Conservation (phyloP, 2,888 invertebrate genomes). For the Teinopalpus imperialis region DNA sequence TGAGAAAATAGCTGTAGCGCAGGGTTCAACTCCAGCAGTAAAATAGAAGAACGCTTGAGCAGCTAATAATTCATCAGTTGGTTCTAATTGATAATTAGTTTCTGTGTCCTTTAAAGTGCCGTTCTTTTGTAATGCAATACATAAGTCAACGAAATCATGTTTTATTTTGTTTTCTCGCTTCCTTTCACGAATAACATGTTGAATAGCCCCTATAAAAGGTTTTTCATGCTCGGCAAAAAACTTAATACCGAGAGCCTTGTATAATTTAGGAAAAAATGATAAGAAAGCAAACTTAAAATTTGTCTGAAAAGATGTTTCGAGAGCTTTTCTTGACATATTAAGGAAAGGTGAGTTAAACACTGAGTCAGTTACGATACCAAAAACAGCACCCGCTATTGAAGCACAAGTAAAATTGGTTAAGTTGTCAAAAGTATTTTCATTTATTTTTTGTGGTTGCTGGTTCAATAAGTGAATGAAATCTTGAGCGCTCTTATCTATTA, state of each 20-base stretch:
- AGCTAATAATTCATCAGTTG: slow-evolving; percentile 51
- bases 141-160: slow-evolving; percentile 36
- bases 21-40: slow-evolving; percentile 58
- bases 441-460: slow-evolving; percentile 29
- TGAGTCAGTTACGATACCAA: slow-evolving; percentile 55
- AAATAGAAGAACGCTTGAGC: slow-evolving; percentile 61
- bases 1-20: slow-evolving; percentile 48
- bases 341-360: slow-evolving; percentile 56
- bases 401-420: slow-evolving; percentile 45
- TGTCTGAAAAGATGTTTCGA: slow-evolving; percentile 31
- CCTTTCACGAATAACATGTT: slow-evolving; percentile 26
- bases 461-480: slow-evolving; percentile 51
- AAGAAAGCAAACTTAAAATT: slow-evolving; percentile 42
- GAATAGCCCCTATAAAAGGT: slow-evolving; percentile 34
- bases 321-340: slow-evolving; percentile 37
- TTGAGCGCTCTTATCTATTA: slow-evolving; percentile 52
- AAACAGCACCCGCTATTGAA: slow-evolving; percentile 55
- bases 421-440: slow-evolving; percentile 38
- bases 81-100: slow-evolving; percentile 45
- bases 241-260: slow-evolving; percentile 30
- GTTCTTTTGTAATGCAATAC: slow-evolving; percentile 32
- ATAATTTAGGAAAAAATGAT: slow-evolving; percentile 33
- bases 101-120: slow-evolving; percentile 45
- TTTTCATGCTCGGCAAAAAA: slow-evolving; percentile 32
- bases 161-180: slow-evolving; percentile 27